A percentile compares a stretch with the other conserved stretches of the same genome.
These are phyloP conservation scores for Trogon surrucura DNA, from an alignment of 2,113 vertebrate species.

Conservation along the genomic window DNA sequence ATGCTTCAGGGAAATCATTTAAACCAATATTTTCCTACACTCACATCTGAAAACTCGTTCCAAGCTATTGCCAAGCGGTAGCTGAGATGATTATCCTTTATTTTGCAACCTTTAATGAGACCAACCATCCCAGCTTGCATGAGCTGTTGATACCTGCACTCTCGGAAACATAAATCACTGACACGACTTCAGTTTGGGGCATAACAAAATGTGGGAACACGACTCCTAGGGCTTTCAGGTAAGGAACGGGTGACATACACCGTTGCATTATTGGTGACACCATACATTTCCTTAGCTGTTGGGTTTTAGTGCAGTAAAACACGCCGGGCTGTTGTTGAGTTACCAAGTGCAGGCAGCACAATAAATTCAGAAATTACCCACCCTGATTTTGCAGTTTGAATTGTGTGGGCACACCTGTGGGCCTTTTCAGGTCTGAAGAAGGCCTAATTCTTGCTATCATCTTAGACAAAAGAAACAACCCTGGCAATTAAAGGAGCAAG, in stretches of 20 bases:
- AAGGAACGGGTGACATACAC: neutral
- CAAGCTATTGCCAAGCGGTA: neutral
- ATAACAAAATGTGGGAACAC: neutral
- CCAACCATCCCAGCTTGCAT: neutral
- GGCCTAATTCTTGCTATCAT: neutral
- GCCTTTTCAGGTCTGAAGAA: neutral
- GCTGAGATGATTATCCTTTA: constrained; percentile 40
- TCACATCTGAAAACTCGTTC: neutral
- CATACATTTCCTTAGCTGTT: neutral
- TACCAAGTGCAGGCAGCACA: neutral
- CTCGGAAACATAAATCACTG: neutral
- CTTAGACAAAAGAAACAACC: neutral
- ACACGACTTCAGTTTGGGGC: neutral
- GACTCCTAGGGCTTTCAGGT: neutral
- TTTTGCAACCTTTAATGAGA: constrained; percentile 40
- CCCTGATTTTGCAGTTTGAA: neutral
- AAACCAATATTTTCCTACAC: constrained; percentile 20
- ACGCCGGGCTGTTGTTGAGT: neutral
- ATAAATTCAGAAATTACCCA: neutral
- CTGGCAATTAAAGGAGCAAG: neutral
- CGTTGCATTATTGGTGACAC: neutral
- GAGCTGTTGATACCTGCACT: neutral
- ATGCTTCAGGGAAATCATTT: constrained; percentile 44
- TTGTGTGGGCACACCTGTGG: neutral
- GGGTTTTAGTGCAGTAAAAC: neutral